Evolutionary conservation across 2,797 vertebrate species (phyloP), one percentile per base, ranked within the genome.

Genomic region (Diplodus puntazzo): DNA sequence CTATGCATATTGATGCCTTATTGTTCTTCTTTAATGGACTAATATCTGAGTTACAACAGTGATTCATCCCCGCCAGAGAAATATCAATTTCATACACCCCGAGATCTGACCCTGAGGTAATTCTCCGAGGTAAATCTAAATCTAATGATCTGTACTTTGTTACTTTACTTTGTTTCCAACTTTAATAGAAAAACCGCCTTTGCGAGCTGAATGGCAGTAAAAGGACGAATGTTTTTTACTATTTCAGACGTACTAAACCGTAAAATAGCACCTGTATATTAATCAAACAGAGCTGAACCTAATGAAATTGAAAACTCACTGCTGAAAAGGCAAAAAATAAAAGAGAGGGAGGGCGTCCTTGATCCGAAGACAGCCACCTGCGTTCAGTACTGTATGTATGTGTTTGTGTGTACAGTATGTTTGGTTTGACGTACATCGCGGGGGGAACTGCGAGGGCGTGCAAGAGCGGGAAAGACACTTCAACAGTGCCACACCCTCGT

Each of bases 401-500:
- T 60, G 52, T 61, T 49, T 13, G 61, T 39, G 18, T 66, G 45
- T 61, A 68, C 52, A 83, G 62, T 48, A 25, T 34, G 66, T 75
- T 66, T 89, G 79, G 86, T 82, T 86, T 87, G 73, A 76, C 68
- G 77, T 82, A 68, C 64, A 67, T 76, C 79, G 10, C 2, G 39
- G 39, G 10, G 39, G 39, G 39, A 11, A 14, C 52, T 73, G 73
- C 27, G 52, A 79, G 75, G 65, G 83, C 53, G 79, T 87, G 66
- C 73, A 60, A 85, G 84, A 90, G 87, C 90, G 86, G 89, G 90
- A 94, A 92, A 90, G 72, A 85, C 80, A 82, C 91, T 86, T 88
- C 83, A 84, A 88, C 86, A 54, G 78, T 62, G 95, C 96, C 97
- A 97, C 97, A 96, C 96, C 97, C 96, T 88, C 94, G 94, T 93